Conservation (phyloP, 37 sponge, comb jelly and placozoan genomes). For the Bolinopsis microptera region DNA sequence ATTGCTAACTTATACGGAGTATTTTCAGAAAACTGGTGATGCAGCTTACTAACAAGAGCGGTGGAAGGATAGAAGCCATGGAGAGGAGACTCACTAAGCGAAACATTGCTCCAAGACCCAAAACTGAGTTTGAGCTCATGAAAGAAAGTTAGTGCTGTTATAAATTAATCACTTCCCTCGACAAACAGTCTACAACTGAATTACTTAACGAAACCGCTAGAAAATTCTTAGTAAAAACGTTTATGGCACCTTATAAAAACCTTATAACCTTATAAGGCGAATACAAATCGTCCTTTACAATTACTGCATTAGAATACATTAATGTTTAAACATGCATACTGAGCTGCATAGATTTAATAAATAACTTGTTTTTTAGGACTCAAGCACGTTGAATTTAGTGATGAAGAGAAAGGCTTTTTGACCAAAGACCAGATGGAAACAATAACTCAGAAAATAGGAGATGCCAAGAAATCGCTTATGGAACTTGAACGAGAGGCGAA, state of each 20-base stretch:
- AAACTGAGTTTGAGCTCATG: background rate
- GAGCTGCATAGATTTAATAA: too few species aligned
- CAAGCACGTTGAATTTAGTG: background rate
- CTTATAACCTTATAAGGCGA: too few species aligned
- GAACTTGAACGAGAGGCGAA: slow-evolving; percentile 6
- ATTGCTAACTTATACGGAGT: too few species aligned
- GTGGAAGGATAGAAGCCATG: background rate
- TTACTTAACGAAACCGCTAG: too few species aligned
- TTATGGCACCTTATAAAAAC: too few species aligned
- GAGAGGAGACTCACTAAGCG: background rate
- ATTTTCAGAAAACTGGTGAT: slow-evolving; percentile 9
- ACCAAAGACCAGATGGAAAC: slow-evolving; percentile 11
- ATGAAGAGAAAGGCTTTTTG: slow-evolving; percentile 9
- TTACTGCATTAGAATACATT: too few species aligned
- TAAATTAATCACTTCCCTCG: too few species aligned
- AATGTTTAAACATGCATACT: too few species aligned
- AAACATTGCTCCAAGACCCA: background rate
- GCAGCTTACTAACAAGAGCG: background rate
- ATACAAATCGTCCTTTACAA: too few species aligned
- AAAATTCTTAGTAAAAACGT: too few species aligned
- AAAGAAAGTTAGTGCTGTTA: background rate
- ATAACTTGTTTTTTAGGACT: background rate
- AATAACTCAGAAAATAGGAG: background rate
- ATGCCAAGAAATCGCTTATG: background rate
- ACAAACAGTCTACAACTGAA: too few species aligned